Conservation (phyloP, 1,140 invertebrate species). For the silkworm (Bombyx mori) region DNA sequence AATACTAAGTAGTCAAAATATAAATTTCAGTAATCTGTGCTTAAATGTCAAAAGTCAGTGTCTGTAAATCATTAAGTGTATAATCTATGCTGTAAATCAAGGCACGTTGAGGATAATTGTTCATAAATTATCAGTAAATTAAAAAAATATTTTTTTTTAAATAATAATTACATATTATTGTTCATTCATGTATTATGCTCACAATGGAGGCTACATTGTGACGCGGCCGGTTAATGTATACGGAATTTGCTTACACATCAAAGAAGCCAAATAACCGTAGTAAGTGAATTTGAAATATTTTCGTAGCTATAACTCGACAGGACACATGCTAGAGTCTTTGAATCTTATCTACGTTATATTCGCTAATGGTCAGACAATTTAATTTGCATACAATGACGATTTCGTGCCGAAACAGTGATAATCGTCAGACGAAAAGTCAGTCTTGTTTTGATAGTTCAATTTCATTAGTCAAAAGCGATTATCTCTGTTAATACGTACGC, state of each 20-base stretch:
- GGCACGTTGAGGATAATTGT: too few species aligned
- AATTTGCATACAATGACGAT: conserved; percentile 61
- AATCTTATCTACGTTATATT: conserved; percentile 43
- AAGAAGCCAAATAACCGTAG: conserved; percentile 40
- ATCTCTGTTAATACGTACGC: conserved; percentile 8
- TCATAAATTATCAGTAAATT: too few species aligned
- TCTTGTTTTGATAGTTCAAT: conserved; percentile 7
- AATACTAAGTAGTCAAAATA: neutral
- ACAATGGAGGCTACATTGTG: neutral
- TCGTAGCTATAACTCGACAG: conserved; percentile 27
- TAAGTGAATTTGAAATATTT: conserved; percentile 43
- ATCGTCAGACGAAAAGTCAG: too few species aligned
- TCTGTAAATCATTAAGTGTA: neutral
- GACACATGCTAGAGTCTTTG: conserved; percentile 36
- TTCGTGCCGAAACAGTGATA: conserved; percentile 26
- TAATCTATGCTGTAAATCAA: neutral
- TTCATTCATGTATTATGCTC: neutral
- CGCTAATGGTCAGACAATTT: conserved; percentile 46
- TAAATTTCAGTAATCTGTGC: too few species aligned
- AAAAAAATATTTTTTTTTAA: too few species aligned
- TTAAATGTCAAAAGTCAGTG: too few species aligned
- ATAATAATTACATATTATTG: too few species aligned
- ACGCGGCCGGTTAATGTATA: conserved; percentile 33
- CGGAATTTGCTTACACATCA: conserved; percentile 45
- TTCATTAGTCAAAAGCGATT: conserved; percentile 14